Evolutionary conservation across 2,888 invertebrate genomes (phyloP).

Genomic region (Cactoblastis cactorum): DNA sequence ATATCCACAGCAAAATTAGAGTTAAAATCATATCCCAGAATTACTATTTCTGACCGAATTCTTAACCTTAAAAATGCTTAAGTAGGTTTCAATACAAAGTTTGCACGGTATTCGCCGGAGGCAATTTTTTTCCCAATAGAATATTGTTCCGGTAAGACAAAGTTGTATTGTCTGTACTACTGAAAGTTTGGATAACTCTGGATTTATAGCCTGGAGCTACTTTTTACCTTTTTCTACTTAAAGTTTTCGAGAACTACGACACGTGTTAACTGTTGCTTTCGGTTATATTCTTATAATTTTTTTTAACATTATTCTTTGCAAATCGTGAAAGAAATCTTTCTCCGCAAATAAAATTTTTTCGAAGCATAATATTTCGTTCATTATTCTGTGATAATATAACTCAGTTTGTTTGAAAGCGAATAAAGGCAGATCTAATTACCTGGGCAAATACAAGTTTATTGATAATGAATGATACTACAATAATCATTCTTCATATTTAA

Average conservation of each 20-base stretch:
- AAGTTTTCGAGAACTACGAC: not conserved
- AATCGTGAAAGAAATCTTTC: not conserved
- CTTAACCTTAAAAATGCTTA: too few relatives aligned
- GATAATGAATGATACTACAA: too few relatives aligned
- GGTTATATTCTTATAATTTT: not conserved
- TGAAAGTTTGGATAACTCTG: slow-evolving; percentile 35
- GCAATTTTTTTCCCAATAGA: slow-evolving; percentile 6
- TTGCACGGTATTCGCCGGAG: not conserved
- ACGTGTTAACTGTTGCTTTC: not conserved
- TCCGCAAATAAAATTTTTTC: too few relatives aligned
- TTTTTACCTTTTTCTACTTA: slow-evolving; percentile 40
- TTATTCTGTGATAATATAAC: too few relatives aligned
- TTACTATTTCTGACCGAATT: too few relatives aligned
- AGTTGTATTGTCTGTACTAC: slow-evolving; percentile 25
- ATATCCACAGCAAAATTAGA: too few relatives aligned
- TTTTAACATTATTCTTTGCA: not conserved
- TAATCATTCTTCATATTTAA: too few relatives aligned
- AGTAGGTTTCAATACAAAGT: not conserved
- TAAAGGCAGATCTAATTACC: too few relatives aligned
- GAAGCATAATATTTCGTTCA: too few relatives aligned
- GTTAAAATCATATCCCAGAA: too few relatives aligned
- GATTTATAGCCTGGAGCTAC: slow-evolving; percentile 50
- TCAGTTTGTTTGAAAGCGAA: too few relatives aligned
- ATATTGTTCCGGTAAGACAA: slow-evolving; percentile 21
- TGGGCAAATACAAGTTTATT: too few relatives aligned